Percentiles rank a stretch among this genome's conserved stretches.
phyloP scores from a whole-genome alignment of 2,888 invertebrate genomes.

The Cephus sareptanus region DNA sequence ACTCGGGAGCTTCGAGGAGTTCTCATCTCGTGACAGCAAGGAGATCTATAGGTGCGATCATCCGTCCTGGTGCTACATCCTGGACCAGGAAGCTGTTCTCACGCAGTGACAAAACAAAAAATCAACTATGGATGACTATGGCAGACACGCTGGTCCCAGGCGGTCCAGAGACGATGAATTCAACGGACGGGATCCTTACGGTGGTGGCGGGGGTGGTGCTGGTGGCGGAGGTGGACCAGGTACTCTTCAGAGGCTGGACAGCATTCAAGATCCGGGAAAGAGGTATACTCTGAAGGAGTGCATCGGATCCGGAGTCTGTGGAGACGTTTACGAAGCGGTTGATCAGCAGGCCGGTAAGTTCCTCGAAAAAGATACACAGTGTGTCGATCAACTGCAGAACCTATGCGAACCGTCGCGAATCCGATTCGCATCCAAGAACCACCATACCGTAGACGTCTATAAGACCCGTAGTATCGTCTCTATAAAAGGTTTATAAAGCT shows the following conservation, averaged over 20 bases:
- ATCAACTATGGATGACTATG: constrained; percentile 43
- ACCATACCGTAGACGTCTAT: no score
- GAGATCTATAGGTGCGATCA: no score
- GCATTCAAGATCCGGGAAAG: constrained; percentile 81
- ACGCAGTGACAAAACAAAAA: no score
- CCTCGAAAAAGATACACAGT: not conserved
- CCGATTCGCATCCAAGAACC: no score
- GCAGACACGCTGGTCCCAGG: constrained; percentile 26
- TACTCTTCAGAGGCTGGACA: constrained; percentile 66
- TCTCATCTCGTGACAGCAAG: no score
- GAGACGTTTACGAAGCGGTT: constrained; percentile 79
- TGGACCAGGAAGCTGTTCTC: no score
- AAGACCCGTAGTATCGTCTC: no score
- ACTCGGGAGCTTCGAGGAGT: no score
- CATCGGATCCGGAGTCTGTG: constrained; percentile 81
- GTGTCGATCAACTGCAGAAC: not conserved
- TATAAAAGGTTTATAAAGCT: no score
- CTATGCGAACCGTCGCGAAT: no score
- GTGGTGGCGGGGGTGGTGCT: constrained; percentile 26
- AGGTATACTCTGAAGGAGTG: constrained; percentile 78
- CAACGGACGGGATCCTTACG: constrained; percentile 26
- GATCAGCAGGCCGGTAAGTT: constrained; percentile 75
- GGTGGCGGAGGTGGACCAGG: constrained; percentile 35
- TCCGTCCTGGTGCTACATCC: no score
- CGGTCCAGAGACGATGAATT: constrained; percentile 24